These are phyloP conservation scores for Microdon myrmicae DNA, from an alignment of 2,888 invertebrate species.

Conservation along the genomic window DNA sequence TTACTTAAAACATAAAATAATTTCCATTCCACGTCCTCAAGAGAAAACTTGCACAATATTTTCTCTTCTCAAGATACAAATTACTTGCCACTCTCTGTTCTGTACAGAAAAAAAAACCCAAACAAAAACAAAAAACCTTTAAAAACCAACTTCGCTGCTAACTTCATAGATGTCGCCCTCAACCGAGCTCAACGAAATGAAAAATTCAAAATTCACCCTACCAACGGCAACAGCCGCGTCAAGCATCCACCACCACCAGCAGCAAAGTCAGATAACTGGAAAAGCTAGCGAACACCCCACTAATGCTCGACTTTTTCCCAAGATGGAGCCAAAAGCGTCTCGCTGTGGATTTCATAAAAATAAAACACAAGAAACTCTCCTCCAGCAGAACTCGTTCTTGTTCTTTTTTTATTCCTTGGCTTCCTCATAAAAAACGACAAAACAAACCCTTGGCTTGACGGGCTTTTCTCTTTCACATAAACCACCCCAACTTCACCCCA, in stretches of 20 bases:
- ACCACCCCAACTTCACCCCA: conserved; percentile 11
- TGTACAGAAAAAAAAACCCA: conserved; percentile 10
- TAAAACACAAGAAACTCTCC: conserved; percentile 42
- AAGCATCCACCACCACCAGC: conserved; percentile 13
- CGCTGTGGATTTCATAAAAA: conserved; percentile 37
- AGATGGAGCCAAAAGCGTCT: conserved; percentile 57
- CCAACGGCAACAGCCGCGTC: conserved; percentile 34
- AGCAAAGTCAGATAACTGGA: conserved; percentile 13
- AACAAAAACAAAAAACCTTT: too few relatives aligned
- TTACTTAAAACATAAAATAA: too few relatives aligned
- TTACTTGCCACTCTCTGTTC: conserved; percentile 16
- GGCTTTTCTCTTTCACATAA: conserved; percentile 9
- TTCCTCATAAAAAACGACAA: conserved; percentile 26
- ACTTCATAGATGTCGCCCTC: conserved; percentile 44
- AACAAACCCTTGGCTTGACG: conserved; percentile 9
- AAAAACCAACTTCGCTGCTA: conserved; percentile 23
- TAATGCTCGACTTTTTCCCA: conserved; percentile 52
- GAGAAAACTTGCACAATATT: too few relatives aligned
- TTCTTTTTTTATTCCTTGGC: conserved; percentile 25
- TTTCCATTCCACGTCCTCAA: too few relatives aligned
- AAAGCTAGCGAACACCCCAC: conserved; percentile 56
- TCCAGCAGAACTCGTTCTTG: conserved; percentile 45
- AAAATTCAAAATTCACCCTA: conserved; percentile 47
- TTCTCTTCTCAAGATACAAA: conserved; percentile 23
- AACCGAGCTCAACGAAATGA: conserved; percentile 24